Percentiles rank a stretch among this genome's conserved stretches.
Evolutionary conservation across 2,113 vertebrate species (phyloP).

Genomic region (Potamarius usumacintae): DNA sequence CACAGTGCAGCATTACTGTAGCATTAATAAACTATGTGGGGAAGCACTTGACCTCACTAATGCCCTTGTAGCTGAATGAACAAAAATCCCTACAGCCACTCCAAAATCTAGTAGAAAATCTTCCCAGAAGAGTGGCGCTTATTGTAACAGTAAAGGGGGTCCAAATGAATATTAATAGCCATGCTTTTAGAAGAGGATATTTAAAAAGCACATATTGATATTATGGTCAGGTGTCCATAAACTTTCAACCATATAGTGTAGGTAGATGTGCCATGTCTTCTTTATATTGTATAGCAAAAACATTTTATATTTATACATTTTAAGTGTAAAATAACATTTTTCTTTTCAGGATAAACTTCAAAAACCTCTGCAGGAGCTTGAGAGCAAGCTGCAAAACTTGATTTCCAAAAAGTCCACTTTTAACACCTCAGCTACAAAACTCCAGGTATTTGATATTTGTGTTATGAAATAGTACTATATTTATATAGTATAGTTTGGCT

Average conservation of each 20-base stretch:
- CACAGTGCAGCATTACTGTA: not conserved
- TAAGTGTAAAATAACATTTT: not conserved
- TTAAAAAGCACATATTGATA: too few relatives aligned
- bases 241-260: not conserved
- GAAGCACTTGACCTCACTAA: too few relatives aligned
- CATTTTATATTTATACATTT: not conserved
- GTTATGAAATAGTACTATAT: not conserved
- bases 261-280: not conserved
- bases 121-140: too few relatives aligned
- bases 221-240: not conserved
- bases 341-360: conserved; percentile 11
- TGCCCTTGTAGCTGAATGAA: too few relatives aligned
- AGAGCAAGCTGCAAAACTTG: not conserved
- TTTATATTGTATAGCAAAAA: not conserved
- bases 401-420: not conserved
- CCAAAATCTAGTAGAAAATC: too few relatives aligned
- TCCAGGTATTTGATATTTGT: not conserved
- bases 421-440: not conserved
- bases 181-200: not conserved
- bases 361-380: not conserved
- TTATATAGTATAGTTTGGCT: not conserved
- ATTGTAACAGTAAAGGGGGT: too few relatives aligned
- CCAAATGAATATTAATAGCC: not conserved
- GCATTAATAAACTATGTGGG: not conserved
- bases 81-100: too few relatives aligned